phyloP scores from a whole-genome alignment of 2,113 vertebrate genomes.

The Oreochromis aureus region DNA sequence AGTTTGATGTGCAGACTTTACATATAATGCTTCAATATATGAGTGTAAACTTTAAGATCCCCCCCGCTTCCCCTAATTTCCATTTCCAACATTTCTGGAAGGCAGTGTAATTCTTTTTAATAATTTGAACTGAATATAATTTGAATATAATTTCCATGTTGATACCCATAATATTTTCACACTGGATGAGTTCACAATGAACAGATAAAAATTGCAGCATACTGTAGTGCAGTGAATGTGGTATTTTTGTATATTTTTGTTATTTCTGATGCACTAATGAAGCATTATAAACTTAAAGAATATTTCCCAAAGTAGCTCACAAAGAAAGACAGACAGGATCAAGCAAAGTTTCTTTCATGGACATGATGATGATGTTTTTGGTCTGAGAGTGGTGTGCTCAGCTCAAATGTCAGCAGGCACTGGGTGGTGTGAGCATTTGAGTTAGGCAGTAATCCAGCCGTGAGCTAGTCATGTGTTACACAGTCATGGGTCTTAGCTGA shows the following conservation, averaged over 20 bases:
- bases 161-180: background rate
- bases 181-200: background rate
- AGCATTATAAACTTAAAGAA: background rate
- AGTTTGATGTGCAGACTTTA: background rate
- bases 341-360: background rate
- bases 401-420: slow-evolving; percentile 39
- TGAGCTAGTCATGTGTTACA: slow-evolving; percentile 68
- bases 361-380: background rate
- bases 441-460: slow-evolving; percentile 59
- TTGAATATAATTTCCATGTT: background rate
- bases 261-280: background rate
- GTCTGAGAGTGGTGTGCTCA: background rate
- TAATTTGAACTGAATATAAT: background rate
- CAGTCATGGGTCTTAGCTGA: slow-evolving; percentile 70
- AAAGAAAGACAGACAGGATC: background rate
- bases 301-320: background rate
- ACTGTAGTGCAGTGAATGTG: background rate
- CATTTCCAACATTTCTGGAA: background rate
- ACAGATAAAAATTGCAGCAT: background rate
- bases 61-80: background rate
- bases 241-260: background rate
- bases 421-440: slow-evolving; percentile 30
- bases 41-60: background rate
- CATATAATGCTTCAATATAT: background rate
- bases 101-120: background rate